A percentile compares a stretch with the other conserved stretches of the same genome.
phyloP scores from a whole-genome alignment of 2,888 invertebrate genomes.

The Ligdia adustata region DNA sequence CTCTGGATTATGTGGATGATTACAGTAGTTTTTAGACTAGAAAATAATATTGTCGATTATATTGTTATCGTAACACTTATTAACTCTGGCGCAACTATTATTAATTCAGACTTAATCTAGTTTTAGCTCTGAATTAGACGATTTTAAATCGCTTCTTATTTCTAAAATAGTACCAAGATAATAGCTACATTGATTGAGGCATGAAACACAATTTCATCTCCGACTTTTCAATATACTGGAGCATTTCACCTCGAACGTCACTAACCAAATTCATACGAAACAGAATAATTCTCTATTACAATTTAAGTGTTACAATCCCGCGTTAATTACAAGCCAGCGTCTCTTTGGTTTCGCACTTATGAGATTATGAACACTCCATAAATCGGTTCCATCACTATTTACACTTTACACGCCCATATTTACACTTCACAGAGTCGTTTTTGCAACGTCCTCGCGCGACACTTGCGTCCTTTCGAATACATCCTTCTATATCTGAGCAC shows the following conservation, averaged over 20 bases:
- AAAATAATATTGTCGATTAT: slow-evolving; percentile 28
- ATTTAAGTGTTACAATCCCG: slow-evolving; percentile 39
- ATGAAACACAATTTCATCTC: neutral
- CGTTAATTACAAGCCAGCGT: slow-evolving; percentile 47
- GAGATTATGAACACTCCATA: slow-evolving; percentile 45
- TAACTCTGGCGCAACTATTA: neutral
- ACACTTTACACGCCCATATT: slow-evolving; percentile 65
- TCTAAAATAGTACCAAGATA: neutral
- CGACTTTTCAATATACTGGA: slow-evolving; percentile 5
- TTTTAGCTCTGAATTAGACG: slow-evolving; percentile 6
- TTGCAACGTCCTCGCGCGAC: slow-evolving; percentile 44
- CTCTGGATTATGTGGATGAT: slow-evolving; percentile 13
- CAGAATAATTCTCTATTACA: slow-evolving; percentile 30
- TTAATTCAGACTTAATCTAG: slow-evolving; percentile 4
- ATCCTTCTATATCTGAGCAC: slow-evolving; percentile 43
- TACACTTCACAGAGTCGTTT: slow-evolving; percentile 66
- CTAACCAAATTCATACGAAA: slow-evolving; percentile 24
- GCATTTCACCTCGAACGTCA: slow-evolving; percentile 25
- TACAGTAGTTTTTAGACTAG: slow-evolving; percentile 32
- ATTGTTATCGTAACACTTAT: slow-evolving; percentile 10
- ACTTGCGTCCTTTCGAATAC: slow-evolving; percentile 39
- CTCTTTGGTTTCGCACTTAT: slow-evolving; percentile 76
- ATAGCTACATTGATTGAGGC: slow-evolving; percentile 1
- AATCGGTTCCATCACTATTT: slow-evolving; percentile 44
- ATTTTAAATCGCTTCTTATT: slow-evolving; percentile 14